Conservation (phyloP, 2,888 invertebrate species). For the Hyppa rectilinea region DNA sequence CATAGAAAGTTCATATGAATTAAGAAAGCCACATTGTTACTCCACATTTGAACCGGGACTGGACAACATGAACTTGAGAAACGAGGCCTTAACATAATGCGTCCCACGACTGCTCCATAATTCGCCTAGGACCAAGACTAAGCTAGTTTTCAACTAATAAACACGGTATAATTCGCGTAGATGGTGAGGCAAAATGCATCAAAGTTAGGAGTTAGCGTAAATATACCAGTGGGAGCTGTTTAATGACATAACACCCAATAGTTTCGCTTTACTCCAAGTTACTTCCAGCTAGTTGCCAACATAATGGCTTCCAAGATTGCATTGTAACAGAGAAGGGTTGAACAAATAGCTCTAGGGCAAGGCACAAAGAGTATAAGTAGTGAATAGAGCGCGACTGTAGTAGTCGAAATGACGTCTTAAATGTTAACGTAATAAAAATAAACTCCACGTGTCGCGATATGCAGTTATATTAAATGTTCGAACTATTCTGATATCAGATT, state of each 20-base stretch:
- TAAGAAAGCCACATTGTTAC: neutral
- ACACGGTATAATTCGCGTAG: neutral
- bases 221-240: conserved; percentile 12
- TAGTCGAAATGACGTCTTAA: neutral
- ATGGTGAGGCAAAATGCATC: neutral
- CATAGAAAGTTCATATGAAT: neutral
- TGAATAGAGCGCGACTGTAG: neutral
- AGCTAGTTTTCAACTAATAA: neutral
- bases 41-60: neutral
- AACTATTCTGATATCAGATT: no score
- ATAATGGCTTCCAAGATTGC: conserved; percentile 34
- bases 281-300: conserved; percentile 17
- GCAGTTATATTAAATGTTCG: neutral
- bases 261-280: conserved; percentile 8
- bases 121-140: neutral
- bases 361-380: neutral
- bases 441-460: neutral
- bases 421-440: neutral
- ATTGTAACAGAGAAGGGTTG: conserved; percentile 47
- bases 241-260: neutral
- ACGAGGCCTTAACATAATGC: neutral
- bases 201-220: neutral
- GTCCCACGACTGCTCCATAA: neutral
- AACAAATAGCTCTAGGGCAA: conserved; percentile 39
- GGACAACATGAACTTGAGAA: neutral